Conservation (phyloP, 2,888 invertebrate genomes). For the Hermodice carunculata region DNA sequence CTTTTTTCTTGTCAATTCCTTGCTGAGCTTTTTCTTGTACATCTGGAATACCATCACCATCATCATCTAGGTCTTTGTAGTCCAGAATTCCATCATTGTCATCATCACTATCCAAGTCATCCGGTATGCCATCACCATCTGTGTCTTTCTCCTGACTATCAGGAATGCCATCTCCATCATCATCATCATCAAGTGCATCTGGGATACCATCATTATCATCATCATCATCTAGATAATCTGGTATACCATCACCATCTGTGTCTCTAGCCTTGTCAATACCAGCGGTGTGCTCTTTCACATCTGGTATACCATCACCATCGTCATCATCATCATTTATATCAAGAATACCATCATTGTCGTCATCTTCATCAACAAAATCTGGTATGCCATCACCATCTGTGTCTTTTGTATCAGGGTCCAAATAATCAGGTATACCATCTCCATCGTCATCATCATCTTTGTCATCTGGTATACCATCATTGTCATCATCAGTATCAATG, state of each 20-base stretch:
- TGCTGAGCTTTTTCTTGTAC: slow-evolving; percentile 48
- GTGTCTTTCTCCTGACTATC: slow-evolving; percentile 36
- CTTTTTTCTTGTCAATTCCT: slow-evolving; percentile 47
- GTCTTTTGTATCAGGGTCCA: slow-evolving; percentile 39
- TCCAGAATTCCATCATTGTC: slow-evolving; percentile 48
- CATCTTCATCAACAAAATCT: slow-evolving; percentile 49
- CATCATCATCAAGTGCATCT: slow-evolving; percentile 45
- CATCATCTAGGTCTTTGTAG: slow-evolving; percentile 45
- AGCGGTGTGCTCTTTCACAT: slow-evolving; percentile 41
- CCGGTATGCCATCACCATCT: slow-evolving; percentile 46
- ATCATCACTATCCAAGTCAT: slow-evolving; percentile 27
- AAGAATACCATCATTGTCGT: slow-evolving; percentile 51
- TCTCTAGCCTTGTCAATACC: slow-evolving; percentile 35
- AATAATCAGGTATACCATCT: slow-evolving; percentile 44
- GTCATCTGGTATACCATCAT: slow-evolving; percentile 45
- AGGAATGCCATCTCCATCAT: slow-evolving; percentile 51
- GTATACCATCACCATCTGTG: slow-evolving; percentile 11
- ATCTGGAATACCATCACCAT: slow-evolving; percentile 36
- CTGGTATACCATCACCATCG: slow-evolving; percentile 50
- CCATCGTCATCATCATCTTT: slow-evolving; percentile 49
- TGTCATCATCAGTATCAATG: slow-evolving; percentile 47
- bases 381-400: slow-evolving; percentile 58
- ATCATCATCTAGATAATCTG: slow-evolving; percentile 16
- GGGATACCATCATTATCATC: slow-evolving; percentile 39
- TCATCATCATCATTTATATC: slow-evolving; percentile 32